Base-by-base conservation (phyloP, 1,140 invertebrate genomes). In the Physella acuta region DNA sequence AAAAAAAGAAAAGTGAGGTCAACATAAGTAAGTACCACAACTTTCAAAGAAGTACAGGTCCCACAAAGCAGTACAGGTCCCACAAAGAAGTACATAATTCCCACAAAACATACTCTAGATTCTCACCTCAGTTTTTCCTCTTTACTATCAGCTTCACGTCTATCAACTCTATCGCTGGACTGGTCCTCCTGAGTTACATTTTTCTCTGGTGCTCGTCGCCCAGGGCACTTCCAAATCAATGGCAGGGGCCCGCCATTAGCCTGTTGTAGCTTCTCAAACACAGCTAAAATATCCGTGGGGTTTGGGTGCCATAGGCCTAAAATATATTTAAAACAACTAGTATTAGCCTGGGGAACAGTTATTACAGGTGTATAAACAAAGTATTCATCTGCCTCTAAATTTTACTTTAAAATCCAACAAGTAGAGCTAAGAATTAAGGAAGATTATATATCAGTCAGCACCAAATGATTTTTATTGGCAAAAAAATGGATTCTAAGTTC, bases 241-340 rank as follows among this genome's bases (percentile, higher is more conserved):
- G 51, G 64, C 2, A 67, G 52, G 14, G 28, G 24, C 39, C 39
- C 39, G 8, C 39, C 39, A 1, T 56, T 31, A n/a, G 36, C 64
- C 20, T 56, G 31, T 28, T 36, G 68, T 17, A 78, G 44, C 53
- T 71, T 71, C 49, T 78, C 73, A 72, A 75, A 76, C 58, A 78
- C 34, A 3, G 49, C 33, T 31, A 78, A 26, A 39, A 78, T 76
- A 37, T 75, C 73, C 34, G 75, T 70, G 30, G 75, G 71, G n/a
- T 28, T 64, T 28, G 77, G 77, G 33, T 73, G 62, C 77, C 77
- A 78, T 14, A 72, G 3, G 39, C 64, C 64, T 67, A 26, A 8
- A 63, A 59, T 4, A 59, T 31, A 55, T 8, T 26, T 16, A 34
- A 59, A 33, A 17, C 31, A 24, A 16, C 11, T 24, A 55, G 52